Percentiles rank a stretch among this genome's conserved stretches.
Conservation (phyloP, 1,140 invertebrate genomes). For the Cyclargus thomasi region DNA sequence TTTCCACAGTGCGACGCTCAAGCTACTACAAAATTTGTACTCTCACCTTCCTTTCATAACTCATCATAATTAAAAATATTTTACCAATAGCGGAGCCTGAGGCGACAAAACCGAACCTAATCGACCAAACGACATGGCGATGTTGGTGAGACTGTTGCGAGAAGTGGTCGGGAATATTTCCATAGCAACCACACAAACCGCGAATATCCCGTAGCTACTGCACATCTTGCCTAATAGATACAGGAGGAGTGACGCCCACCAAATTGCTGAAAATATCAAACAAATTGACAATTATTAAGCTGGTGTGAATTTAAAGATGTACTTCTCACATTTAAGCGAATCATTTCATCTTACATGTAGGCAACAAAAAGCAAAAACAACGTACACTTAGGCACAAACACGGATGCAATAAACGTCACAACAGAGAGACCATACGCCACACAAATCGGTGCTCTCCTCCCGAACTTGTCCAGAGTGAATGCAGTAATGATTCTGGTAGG, state of each 20-base stretch:
- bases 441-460: slow-evolving; percentile 77
- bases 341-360: too few species aligned
- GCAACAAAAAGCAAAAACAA: slow-evolving; percentile 17
- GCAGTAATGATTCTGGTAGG: slow-evolving; percentile 78
- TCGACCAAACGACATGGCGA: slow-evolving; percentile 80
- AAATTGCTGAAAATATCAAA: slow-evolving; percentile 33
- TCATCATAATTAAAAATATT: not conserved
- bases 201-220: slow-evolving; percentile 77
- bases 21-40: too few species aligned
- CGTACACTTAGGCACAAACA: slow-evolving; percentile 61
- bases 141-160: slow-evolving; percentile 78
- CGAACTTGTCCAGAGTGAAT: slow-evolving; percentile 77
- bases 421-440: slow-evolving; percentile 78
- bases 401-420: slow-evolving; percentile 56
- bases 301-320: too few species aligned
- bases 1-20: too few species aligned
- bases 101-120: slow-evolving; percentile 81
- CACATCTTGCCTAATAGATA: slow-evolving; percentile 81
- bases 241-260: slow-evolving; percentile 49
- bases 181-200: slow-evolving; percentile 79
- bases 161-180: slow-evolving; percentile 83
- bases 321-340: too few species aligned
- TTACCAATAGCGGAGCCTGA: slow-evolving; percentile 76
- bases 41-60: too few species aligned
- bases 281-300: too few species aligned